Conservation (phyloP, 2,888 invertebrate species). For the Marasmarcha lunaedactyla region DNA sequence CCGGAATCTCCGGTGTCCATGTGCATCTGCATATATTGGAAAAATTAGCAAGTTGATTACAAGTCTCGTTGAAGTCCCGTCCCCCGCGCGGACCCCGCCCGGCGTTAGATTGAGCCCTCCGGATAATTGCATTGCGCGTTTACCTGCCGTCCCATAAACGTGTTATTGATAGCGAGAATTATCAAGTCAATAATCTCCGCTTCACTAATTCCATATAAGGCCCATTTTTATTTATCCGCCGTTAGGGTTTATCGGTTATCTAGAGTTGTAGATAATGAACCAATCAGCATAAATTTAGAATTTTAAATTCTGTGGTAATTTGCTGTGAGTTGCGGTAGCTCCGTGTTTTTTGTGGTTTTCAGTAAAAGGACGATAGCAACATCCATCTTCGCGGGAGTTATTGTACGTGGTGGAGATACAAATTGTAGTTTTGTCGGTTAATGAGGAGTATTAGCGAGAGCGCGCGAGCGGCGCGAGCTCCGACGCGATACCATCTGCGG, state of each 20-base stretch:
- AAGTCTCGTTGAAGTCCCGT: background rate
- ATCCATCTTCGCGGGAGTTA: conserved; percentile 9
- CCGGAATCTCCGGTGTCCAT: conserved; percentile 14
- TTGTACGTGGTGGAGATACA: conserved; percentile 33
- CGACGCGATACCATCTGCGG: conserved; percentile 38
- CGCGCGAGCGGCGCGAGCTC: conserved; percentile 25
- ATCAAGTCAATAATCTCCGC: too few species aligned
- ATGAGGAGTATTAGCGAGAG: conserved; percentile 41
- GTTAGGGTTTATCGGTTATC: too few species aligned
- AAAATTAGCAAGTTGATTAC: conserved; percentile 21
- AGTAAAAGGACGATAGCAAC: conserved; percentile 16
- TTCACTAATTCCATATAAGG: too few species aligned
- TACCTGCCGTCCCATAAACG: too few species aligned
- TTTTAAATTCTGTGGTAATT: background rate
- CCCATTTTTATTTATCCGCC: too few species aligned
- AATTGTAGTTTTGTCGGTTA: conserved; percentile 39
- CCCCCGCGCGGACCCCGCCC: too few species aligned
- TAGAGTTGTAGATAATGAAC: too few species aligned
- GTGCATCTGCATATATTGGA: conserved; percentile 15
- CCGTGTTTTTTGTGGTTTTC: background rate
- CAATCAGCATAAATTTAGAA: too few species aligned
- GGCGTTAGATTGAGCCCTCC: background rate
- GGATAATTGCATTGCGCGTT: background rate
- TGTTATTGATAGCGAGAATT: too few species aligned
- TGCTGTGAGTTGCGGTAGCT: background rate